A percentile compares a stretch with the other conserved stretches of the same genome.
Conservation (phyloP, 2,113 vertebrate species). For the Chauna torquata region DNA sequence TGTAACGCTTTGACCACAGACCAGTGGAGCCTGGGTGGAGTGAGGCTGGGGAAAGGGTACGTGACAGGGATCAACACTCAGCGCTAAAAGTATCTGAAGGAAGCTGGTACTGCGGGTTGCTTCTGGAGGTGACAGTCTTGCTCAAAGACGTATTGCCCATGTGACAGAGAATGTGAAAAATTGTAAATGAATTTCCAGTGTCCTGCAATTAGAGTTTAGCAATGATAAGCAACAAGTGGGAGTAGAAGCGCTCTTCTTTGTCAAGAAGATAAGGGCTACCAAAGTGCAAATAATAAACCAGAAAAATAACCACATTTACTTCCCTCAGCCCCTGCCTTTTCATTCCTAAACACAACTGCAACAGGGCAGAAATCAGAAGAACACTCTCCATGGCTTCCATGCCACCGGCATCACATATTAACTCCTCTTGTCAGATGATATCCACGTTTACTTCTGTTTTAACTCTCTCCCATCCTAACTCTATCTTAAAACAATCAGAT, state of each 20-base stretch:
- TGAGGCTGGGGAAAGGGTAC: background rate
- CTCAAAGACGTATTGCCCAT: background rate
- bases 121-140: background rate
- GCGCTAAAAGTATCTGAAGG: background rate
- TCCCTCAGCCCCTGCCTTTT: background rate
- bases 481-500: background rate
- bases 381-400: background rate
- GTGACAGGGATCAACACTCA: background rate
- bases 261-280: background rate
- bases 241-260: background rate
- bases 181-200: background rate
- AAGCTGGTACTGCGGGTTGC: background rate
- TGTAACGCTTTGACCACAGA: conserved; percentile 46
- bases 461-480: background rate
- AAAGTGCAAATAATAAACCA: background rate
- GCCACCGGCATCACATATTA: background rate
- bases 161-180: background rate
- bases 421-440: background rate
- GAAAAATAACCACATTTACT: background rate
- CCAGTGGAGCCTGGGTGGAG: background rate
- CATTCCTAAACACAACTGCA: background rate
- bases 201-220: background rate
- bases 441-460: background rate
- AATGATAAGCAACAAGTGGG: background rate
- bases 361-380: background rate